Base-by-base conservation (phyloP, 2,113 vertebrate genomes). In the Alectura lathami region DNA sequence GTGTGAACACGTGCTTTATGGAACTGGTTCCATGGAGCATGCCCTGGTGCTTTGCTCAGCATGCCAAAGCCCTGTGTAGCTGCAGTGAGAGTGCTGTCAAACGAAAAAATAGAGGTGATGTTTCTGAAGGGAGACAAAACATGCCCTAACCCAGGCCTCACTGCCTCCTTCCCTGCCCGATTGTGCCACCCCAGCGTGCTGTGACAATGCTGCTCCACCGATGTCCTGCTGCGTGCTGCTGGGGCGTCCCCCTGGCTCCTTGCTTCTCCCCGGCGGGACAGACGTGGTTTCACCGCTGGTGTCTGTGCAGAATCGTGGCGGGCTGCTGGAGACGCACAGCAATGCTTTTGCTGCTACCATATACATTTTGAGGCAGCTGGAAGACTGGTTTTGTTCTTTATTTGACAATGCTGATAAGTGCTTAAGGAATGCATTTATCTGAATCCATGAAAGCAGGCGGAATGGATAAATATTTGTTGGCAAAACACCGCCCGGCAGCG, bases 401-500 rank as follows among this genome's bases (percentile, higher is more conserved):
- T 96, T 97, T 91, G 77, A 34, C 88, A 24, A 2, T 90, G 72
- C 90, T 91, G 96, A 95, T 97, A 96, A 97, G 91, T 96, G 86
- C 77, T 84, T 64, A 73, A 96, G 93, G 95, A 98, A 96, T 92
- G 91, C 73, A 57, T 95, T 97, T 97, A 95, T 96, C 89, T 93
- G 22, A 42, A 78, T 96, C 86, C 91, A 86, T 84, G 91, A 75
- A 86, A 86, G 90, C 80, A 94, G 67, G 54, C 78, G 72, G 90
- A 96, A 91, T 86, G 95, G 89, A 91, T 93, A 85, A 94, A 92
- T 86, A 81, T 91, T 97, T 97, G 96, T 95, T 56, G 66, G 81
- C 88, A 68, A 94, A 97, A 95, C 90, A 84, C 83, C 79, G 53
- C 91, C 97, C 97, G 96, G 96, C 97, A 96, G 96, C 2, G 87